Evolutionary conservation across 2,888 invertebrate genomes (phyloP).

Genomic region (Deroplatys truncata): DNA sequence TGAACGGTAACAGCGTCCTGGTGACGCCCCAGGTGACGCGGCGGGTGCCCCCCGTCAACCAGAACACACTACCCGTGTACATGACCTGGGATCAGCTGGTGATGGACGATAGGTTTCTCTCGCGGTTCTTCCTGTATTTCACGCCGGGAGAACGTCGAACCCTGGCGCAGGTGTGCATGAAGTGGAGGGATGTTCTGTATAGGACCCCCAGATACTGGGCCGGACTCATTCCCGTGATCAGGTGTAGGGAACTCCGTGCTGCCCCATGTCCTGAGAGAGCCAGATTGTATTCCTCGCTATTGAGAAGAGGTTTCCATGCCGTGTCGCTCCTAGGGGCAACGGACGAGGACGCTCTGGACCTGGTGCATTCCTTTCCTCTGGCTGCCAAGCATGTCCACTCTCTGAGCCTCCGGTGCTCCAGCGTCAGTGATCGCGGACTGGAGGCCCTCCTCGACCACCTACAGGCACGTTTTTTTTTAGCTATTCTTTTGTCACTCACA

Average conservation of each 20-base stretch:
- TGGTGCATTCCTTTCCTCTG: constrained; percentile 79
- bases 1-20: constrained; percentile 34
- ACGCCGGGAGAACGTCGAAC: constrained; percentile 70
- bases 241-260: constrained; percentile 75
- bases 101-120: constrained; percentile 79
- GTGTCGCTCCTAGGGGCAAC: constrained; percentile 79
- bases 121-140: constrained; percentile 80
- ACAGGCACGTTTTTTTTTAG: constrained; percentile 57
- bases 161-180: constrained; percentile 78
- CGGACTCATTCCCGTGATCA: constrained; percentile 77
- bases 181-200: constrained; percentile 87
- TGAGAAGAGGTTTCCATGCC: constrained; percentile 81
- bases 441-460: constrained; percentile 85
- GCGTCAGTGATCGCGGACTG: constrained; percentile 84
- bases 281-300: constrained; percentile 73
- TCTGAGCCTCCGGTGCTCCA: constrained; percentile 81
- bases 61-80: constrained; percentile 46
- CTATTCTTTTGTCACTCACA: neutral
- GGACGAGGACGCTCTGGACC: constrained; percentile 85
- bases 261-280: constrained; percentile 43
- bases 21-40: constrained; percentile 41
- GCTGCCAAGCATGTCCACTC: constrained; percentile 81
- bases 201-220: constrained; percentile 84
- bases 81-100: constrained; percentile 71
- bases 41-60: constrained; percentile 21